Evolutionary conservation across 2,888 invertebrate genomes (phyloP).

Genomic region (Didymodactylos carnosus): DNA sequence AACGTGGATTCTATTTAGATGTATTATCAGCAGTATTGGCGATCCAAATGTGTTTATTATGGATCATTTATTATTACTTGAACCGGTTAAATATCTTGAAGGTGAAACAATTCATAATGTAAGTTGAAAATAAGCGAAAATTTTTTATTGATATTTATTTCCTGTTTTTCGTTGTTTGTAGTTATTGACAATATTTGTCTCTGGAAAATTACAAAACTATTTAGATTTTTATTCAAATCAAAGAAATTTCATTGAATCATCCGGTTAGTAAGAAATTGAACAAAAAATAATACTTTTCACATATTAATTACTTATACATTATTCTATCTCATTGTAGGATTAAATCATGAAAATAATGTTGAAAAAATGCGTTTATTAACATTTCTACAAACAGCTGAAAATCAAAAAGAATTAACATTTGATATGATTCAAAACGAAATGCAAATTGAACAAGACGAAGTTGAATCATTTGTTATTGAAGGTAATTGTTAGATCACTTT

Average conservation of each 20-base stretch:
- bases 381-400: constrained; percentile 91
- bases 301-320: not conserved
- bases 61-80: constrained; percentile 73
- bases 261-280: constrained; percentile 24
- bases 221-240: constrained; percentile 73
- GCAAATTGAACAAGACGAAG: constrained; percentile 61
- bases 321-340: too few species aligned
- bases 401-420: constrained; percentile 73
- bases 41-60: constrained; percentile 84
- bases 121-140: constrained; percentile 17
- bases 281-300: not conserved
- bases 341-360: constrained; percentile 78
- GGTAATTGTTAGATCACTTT: too few species aligned
- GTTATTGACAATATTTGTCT: constrained; percentile 74
- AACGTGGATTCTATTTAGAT: too few species aligned
- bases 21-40: constrained; percentile 11
- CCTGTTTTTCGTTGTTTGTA: constrained; percentile 21
- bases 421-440: constrained; percentile 67
- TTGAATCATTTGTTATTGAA: constrained; percentile 90
- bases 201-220: constrained; percentile 75
- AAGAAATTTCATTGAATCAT: constrained; percentile 58
- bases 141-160: not conserved
- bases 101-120: constrained; percentile 77
- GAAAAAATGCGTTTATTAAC: constrained; percentile 88
- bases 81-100: constrained; percentile 80